Base-by-base conservation (phyloP, 2,888 invertebrate genomes). In the Lobophora halterata region DNA sequence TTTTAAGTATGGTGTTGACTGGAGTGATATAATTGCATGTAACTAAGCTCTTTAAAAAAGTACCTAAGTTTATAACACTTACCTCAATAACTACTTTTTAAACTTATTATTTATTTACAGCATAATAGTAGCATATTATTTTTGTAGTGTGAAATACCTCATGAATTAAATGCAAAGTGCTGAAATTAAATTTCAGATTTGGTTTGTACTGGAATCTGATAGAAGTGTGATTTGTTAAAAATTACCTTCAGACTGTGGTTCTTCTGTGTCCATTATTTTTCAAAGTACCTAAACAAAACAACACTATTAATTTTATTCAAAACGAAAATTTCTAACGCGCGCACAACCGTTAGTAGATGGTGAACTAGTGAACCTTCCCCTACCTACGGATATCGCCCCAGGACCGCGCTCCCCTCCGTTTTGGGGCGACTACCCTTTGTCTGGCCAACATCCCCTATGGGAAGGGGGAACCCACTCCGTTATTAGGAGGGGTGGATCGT, bases 351-450 rank as follows among this genome's bases (percentile, higher is more conserved):
- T 65, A 61, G 55, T 63, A 75, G 74, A 77, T 71, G 69, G 54
- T 66, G 61, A 75, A 71, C 71, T 75, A 70, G 65, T 71, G 65
- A 69, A 71, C 70, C 70, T 71, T 72, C 76, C 74, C 78, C 74
- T 73, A 66, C 74, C 75, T 66, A 74, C 71, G 66, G 58, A 32
- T 65, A 68, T 73, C 76, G 76, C 78, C 77, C 76, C 74, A 74
- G 77, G 78, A 75, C 70, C 72, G 65, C 61, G 70, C 76, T 76
- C 82, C 83, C 83, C 83, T 83, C 74, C 65, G 80, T 62, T 70
- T 46, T 72, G 77, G 86, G 85, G 83, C 75, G 80, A 78, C 77
- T 82, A 82, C 86, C 85, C 85, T 85, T 83, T 86, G 86, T 80
- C 78, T 79, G 70, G 80, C 79, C 75, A 69, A 72, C 77, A 72